Evolutionary conservation across 2,888 invertebrate genomes (phyloP).

Genomic region (Lathronympha strigana): DNA sequence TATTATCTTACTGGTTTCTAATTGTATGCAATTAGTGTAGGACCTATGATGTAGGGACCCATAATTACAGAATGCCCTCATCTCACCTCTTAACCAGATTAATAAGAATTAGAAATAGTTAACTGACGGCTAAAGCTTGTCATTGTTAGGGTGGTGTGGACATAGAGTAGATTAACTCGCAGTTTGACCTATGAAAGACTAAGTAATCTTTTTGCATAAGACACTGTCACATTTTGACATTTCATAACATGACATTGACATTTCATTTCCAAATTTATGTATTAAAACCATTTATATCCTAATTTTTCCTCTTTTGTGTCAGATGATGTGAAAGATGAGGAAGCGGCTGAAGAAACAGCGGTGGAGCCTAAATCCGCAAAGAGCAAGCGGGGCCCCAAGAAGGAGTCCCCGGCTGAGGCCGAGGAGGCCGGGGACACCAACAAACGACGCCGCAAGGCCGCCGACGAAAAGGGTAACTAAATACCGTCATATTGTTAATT

Average conservation of each 20-base stretch:
- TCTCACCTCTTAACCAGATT: too few species aligned
- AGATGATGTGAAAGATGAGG: constrained; percentile 61
- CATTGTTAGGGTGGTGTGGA: too few species aligned
- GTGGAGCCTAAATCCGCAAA: constrained; percentile 66
- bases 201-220: not conserved
- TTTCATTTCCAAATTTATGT: not conserved
- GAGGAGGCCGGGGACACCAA: constrained; percentile 65
- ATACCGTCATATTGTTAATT: constrained; percentile 59
- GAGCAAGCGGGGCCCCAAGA: constrained; percentile 69
- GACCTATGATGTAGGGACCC: too few species aligned
- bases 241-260: not conserved
- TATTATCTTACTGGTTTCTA: not conserved
- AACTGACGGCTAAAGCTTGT: too few species aligned
- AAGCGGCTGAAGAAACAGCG: constrained; percentile 46
- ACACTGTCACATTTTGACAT: not conserved
- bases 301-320: constrained; percentile 23
- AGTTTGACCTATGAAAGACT: too few species aligned
- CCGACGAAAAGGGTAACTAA: constrained; percentile 79
- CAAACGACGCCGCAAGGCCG: constrained; percentile 71
- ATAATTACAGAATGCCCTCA: too few species aligned
- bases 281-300: constrained; percentile 1
- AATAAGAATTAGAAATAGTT: too few species aligned
- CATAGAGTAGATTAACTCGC: too few species aligned
- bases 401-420: constrained; percentile 56
- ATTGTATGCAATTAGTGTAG: too few species aligned